Conservation (phyloP, 2,888 invertebrate species). For the Calameuta idolon region DNA sequence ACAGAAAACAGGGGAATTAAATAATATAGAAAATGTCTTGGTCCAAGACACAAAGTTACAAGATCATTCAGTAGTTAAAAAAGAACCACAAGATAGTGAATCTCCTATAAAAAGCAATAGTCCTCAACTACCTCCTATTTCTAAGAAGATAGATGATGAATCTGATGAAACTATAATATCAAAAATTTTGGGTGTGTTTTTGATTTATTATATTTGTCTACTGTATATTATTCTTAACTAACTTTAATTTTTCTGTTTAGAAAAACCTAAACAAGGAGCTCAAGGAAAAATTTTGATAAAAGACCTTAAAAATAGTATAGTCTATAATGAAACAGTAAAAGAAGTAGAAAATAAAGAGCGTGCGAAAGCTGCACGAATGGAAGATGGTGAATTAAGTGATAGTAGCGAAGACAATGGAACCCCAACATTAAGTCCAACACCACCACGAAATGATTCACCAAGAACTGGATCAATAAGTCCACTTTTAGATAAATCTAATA, state of each 20-base stretch:
- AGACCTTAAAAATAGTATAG: constrained; percentile 76
- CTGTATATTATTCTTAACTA: neutral
- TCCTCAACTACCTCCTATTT: constrained; percentile 52
- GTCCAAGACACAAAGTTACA: neutral
- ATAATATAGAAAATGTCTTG: constrained; percentile 19
- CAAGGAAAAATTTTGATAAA: constrained; percentile 76
- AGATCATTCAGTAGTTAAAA: constrained; percentile 1
- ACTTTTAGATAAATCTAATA: constrained; percentile 35
- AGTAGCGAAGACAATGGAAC: constrained; percentile 55
- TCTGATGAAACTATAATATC: constrained; percentile 55
- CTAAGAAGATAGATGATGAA: constrained; percentile 68
- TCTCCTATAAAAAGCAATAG: constrained; percentile 47
- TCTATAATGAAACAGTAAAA: constrained; percentile 76
- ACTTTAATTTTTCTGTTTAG: neutral
- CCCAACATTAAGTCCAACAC: constrained; percentile 60
- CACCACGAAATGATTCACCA: constrained; percentile 30
- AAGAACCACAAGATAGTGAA: constrained; percentile 43
- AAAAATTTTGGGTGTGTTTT: constrained; percentile 53
- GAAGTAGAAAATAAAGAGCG: constrained; percentile 75
- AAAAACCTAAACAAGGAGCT: constrained; percentile 56
- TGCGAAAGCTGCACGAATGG: constrained; percentile 73
- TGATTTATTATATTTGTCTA: neutral
- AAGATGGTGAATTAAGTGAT: constrained; percentile 74
- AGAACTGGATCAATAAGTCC: constrained; percentile 31
- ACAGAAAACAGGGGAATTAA: neutral